Evolutionary conservation across 2,113 vertebrate genomes (phyloP).

Genomic region (Sinocyclocheilus grahami): DNA sequence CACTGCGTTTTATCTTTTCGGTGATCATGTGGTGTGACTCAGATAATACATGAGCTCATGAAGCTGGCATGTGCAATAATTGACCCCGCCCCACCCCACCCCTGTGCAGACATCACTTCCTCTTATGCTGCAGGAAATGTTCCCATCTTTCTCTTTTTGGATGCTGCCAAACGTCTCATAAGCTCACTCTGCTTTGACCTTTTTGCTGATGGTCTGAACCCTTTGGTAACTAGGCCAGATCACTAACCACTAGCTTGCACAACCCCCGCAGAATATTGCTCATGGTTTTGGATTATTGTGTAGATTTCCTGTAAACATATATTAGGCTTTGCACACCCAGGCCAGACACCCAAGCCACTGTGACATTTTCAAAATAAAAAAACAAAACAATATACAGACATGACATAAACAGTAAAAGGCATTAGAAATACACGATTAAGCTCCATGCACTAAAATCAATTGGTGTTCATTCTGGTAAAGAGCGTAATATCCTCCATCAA

Average conservation of each 20-base stretch:
- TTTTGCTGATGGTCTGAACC: background rate
- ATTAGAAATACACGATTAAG: constrained; percentile 18
- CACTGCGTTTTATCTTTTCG: background rate
- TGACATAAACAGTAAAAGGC: constrained; percentile 19
- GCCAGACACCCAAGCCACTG: constrained; percentile 36
- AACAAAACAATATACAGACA: no score
- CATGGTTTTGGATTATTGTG: background rate
- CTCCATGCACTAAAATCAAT: constrained; percentile 13
- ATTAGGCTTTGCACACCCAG: background rate
- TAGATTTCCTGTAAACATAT: constrained; percentile 13
- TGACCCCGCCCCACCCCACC: no score
- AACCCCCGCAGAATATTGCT: background rate
- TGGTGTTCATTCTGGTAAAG: constrained; percentile 47
- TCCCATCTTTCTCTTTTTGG: no score
- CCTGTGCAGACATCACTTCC: background rate
- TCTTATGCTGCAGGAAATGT: background rate
- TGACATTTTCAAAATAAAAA: constrained; percentile 41
- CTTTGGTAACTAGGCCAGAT: background rate
- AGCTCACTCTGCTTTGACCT: background rate
- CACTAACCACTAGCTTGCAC: background rate
- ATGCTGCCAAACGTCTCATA: background rate
- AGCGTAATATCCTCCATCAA: constrained; percentile 13
- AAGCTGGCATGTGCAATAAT: background rate
- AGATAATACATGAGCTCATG: background rate
- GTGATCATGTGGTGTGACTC: background rate